Conservation (phyloP, 2,113 vertebrate genomes). For the Lepus europaeus region DNA sequence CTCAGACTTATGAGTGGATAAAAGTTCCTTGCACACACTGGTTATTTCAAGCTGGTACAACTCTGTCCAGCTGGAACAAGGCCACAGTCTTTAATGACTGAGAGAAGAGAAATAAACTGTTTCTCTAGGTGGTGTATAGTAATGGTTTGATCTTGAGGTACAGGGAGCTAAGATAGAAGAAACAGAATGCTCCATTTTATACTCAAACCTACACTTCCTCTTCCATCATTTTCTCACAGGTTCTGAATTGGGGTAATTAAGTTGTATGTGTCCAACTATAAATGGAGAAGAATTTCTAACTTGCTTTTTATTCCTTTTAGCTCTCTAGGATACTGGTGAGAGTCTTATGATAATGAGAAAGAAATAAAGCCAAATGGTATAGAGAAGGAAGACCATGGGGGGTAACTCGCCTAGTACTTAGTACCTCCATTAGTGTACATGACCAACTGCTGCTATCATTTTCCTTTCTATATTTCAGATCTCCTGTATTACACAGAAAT, state of each 20-base stretch:
- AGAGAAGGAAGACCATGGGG: neutral
- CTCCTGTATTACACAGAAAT: neutral
- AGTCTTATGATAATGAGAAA: neutral
- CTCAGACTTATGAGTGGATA: neutral
- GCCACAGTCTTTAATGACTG: neutral
- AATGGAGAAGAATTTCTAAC: neutral
- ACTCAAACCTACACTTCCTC: neutral
- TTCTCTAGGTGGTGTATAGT: neutral
- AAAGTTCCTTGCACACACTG: neutral
- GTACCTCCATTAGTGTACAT: rapidly evolving
- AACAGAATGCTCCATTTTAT: neutral
- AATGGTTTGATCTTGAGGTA: neutral
- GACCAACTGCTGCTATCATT: neutral
- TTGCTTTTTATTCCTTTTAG: neutral
- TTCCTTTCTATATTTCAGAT: neutral
- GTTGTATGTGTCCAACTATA: neutral
- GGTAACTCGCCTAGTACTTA: neutral
- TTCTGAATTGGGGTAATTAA: neutral
- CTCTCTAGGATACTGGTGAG: neutral
- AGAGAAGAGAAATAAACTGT: neutral
- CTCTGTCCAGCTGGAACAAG: neutral
- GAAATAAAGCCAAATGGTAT: neutral
- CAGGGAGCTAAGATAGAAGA: neutral
- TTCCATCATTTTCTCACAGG: neutral
- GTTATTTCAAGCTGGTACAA: neutral